These are phyloP conservation scores for Coregonus clupeaformis DNA, from an alignment of 2,113 vertebrate genomes.

Conservation along the genomic window DNA sequence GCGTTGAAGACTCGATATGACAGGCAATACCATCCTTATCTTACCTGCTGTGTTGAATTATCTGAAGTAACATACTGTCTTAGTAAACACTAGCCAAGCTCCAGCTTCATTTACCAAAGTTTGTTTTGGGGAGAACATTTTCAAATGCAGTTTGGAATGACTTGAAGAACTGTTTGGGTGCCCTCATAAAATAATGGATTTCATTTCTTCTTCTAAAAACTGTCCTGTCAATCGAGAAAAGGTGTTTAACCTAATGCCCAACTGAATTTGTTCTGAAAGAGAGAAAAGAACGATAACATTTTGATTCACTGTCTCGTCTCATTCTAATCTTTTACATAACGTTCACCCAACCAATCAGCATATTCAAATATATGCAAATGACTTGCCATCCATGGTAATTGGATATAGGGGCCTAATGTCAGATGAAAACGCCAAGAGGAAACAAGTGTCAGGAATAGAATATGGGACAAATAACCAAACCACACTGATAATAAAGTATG, in stretches of 20 bases:
- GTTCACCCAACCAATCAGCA: neutral
- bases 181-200: neutral
- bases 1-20: neutral
- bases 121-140: too few species aligned
- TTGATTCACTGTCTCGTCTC: neutral
- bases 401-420: neutral
- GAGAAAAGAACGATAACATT: neutral
- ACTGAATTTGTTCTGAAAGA: neutral
- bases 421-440: neutral
- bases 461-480: neutral
- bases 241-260: constrained; percentile 3
- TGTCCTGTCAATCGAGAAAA: constrained; percentile 9
- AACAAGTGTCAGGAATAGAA: neutral
- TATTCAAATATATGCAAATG: neutral
- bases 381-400: neutral
- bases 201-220: neutral
- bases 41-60: too few species aligned
- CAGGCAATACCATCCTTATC: neutral
- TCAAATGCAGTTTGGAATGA: constrained; percentile 1
- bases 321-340: neutral
- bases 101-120: too few species aligned
- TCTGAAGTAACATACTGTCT: too few species aligned
- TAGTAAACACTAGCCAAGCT: too few species aligned
- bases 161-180: neutral
- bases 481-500: neutral